Evolutionary conservation across 2,113 vertebrate species (phyloP).

Genomic region (Platysteira castanea): DNA sequence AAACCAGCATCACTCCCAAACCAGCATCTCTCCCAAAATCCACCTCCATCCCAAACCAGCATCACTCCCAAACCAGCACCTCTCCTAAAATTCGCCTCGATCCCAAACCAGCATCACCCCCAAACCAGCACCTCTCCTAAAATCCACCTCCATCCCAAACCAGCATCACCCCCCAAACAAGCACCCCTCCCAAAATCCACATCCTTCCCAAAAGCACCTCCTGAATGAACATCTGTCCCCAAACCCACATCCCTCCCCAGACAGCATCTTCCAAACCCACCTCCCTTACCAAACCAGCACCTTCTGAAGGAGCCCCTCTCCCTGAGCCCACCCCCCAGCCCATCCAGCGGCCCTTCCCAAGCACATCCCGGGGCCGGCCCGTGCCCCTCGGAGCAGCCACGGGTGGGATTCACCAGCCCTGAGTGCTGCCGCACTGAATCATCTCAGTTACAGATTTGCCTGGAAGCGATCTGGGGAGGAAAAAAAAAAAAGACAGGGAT

Average conservation of each 20-base stretch:
- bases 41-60: background rate
- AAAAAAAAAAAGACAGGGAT: background rate
- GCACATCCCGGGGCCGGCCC: background rate
- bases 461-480: background rate
- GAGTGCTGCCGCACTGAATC: constrained; percentile 22
- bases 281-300: background rate
- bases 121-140: background rate
- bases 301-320: background rate
- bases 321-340: background rate
- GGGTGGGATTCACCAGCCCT: background rate
- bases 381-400: background rate
- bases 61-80: background rate
- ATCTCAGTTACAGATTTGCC: background rate
- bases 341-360: background rate
- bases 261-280: too few species aligned
- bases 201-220: background rate
- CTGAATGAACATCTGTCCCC: background rate
- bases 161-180: background rate
- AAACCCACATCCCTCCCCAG: background rate
- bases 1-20: background rate
- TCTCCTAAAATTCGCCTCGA: too few species aligned
- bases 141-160: background rate
- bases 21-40: background rate
- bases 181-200: background rate
- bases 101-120: background rate